phyloP scores from a whole-genome alignment of 2,888 invertebrate genomes.

The Tridacna gigas region DNA sequence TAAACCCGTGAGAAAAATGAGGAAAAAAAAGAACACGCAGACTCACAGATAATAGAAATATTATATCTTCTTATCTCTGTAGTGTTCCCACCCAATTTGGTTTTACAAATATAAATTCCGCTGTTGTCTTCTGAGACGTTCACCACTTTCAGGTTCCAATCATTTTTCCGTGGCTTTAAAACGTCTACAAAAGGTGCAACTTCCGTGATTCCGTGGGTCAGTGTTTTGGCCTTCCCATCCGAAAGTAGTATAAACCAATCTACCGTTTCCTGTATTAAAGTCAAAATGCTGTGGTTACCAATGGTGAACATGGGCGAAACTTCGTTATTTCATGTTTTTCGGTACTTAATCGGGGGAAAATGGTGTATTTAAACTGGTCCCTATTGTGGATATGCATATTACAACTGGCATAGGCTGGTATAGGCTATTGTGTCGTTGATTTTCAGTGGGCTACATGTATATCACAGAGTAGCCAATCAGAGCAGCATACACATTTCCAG shows the following conservation, averaged over 20 bases:
- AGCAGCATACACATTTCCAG: too few species aligned
- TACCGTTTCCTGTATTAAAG: neutral
- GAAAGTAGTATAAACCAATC: neutral
- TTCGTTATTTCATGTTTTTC: too few species aligned
- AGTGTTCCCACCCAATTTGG: too few species aligned
- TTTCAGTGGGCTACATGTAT: too few species aligned
- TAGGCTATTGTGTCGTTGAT: too few species aligned
- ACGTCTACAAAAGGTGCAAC: neutral
- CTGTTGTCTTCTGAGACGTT: neutral
- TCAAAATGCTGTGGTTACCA: too few species aligned
- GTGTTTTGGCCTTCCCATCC: neutral
- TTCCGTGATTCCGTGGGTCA: neutral
- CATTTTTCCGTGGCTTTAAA: neutral
- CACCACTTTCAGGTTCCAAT: neutral
- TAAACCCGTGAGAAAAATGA: neutral
- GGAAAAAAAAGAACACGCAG: neutral
- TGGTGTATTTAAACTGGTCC: too few species aligned
- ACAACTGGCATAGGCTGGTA: too few species aligned
- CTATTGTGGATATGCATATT: too few species aligned
- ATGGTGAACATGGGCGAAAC: too few species aligned
- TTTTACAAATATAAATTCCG: slow-evolving; percentile 3
- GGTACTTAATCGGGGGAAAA: too few species aligned
- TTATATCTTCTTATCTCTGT: neutral
- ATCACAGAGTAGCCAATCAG: too few species aligned
- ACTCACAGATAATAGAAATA: slow-evolving; percentile 5